These are phyloP conservation scores for Drepana arcuata DNA, from an alignment of 1,140 invertebrate species.

Conservation along the genomic window DNA sequence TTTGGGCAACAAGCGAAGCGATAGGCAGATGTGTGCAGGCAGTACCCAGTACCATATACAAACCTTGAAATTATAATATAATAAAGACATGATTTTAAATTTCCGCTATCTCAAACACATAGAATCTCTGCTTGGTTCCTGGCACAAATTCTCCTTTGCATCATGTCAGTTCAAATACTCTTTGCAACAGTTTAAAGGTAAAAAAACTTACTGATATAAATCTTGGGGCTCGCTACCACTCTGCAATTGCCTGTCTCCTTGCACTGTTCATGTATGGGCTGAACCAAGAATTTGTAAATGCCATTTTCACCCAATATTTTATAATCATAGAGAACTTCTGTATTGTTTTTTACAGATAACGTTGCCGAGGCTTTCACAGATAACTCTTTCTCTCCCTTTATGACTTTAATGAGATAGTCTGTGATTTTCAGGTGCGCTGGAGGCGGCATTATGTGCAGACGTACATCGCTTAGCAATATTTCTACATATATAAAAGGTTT, in stretches of 20 bases:
- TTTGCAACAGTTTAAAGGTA: no score
- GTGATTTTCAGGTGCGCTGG: conserved; percentile 36
- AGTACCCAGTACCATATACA: no score
- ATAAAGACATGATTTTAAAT: no score
- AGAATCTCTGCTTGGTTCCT: no score
- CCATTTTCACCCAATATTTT: conserved; percentile 34
- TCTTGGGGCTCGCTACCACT: conserved; percentile 39
- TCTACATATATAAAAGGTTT: conserved; percentile 58
- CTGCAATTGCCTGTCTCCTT: conserved; percentile 19
- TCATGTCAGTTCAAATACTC: no score
- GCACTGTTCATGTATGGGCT: conserved; percentile 36
- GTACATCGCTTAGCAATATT: conserved; percentile 34
- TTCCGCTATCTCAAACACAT: no score
- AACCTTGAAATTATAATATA: no score
- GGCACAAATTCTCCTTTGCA: no score
- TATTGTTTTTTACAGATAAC: conserved; percentile 23
- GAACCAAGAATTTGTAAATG: conserved; percentile 41
- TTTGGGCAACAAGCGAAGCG: no score
- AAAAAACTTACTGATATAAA: conserved; percentile 41
- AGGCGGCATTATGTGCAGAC: conserved; percentile 45
- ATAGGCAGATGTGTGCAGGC: no score
- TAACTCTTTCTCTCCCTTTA: conserved; percentile 27
- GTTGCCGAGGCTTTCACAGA: no score
- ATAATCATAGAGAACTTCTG: conserved; percentile 39
- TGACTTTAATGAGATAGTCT: conserved; percentile 38